These are phyloP conservation scores for Alfaro cultratus DNA, from an alignment of 2,797 vertebrate genomes.

Conservation along the genomic window DNA sequence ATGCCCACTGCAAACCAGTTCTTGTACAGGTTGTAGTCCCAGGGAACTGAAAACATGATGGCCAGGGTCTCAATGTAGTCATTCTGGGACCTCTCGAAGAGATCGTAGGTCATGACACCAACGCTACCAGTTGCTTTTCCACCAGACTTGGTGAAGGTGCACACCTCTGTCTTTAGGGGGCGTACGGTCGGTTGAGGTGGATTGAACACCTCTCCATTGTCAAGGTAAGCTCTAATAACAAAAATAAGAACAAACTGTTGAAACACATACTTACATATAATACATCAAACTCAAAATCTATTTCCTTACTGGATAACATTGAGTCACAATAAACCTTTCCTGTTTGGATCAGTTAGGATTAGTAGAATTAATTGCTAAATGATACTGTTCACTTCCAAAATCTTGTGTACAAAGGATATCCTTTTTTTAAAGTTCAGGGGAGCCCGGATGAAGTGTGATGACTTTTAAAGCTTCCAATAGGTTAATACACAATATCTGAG, in stretches of 20 bases:
- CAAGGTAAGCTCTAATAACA: slow-evolving; percentile 68
- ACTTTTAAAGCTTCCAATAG: background rate
- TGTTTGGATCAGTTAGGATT: background rate
- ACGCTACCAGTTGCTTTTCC: slow-evolving; percentile 60
- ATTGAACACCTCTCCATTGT: slow-evolving; percentile 72
- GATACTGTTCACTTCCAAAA: background rate
- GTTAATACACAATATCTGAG: background rate
- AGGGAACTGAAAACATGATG: slow-evolving; percentile 79
- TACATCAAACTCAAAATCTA: background rate
- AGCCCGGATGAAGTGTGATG: background rate
- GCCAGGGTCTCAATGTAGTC: slow-evolving; percentile 69
- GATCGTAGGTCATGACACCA: slow-evolving; percentile 79
- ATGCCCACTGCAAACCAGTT: slow-evolving; percentile 77
- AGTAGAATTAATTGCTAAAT: background rate
- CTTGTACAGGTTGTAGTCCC: slow-evolving; percentile 78
- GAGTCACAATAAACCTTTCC: background rate
- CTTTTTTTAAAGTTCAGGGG: background rate
- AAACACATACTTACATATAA: background rate
- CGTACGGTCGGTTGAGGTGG: slow-evolving; percentile 78
- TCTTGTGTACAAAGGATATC: background rate
- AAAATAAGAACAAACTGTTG: slow-evolving; percentile 10
- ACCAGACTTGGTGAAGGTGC: slow-evolving; percentile 72
- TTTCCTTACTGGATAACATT: background rate
- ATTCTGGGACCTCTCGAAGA: slow-evolving; percentile 53
- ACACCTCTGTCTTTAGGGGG: slow-evolving; percentile 70